Percentiles rank a stretch among this genome's conserved stretches.
phyloP scores from a whole-genome alignment of 2,113 vertebrate species.

The Nibea albiflora region DNA sequence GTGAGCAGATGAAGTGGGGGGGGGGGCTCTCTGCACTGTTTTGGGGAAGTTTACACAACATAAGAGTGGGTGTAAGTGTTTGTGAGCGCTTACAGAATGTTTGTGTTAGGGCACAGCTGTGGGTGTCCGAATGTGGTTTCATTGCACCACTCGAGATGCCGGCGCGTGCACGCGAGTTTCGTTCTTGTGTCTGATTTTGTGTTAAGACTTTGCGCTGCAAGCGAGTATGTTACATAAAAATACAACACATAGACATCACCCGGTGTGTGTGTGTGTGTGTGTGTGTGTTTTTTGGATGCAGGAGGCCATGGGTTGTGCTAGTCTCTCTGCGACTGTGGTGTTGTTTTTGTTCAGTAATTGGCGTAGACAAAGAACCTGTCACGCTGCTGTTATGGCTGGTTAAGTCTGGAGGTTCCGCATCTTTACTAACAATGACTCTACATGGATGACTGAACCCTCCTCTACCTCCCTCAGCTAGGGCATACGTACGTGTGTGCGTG shows the following conservation, averaged over 20 bases:
- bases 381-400: conserved; percentile 77
- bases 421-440: conserved; percentile 80
- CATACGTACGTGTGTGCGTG: conserved; percentile 34
- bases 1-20: conserved; percentile 48
- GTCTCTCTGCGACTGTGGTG: conserved; percentile 57
- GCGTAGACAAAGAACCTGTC: conserved; percentile 79
- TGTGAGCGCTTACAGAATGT: conserved; percentile 72
- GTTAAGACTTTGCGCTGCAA: conserved; percentile 20
- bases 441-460: conserved; percentile 76
- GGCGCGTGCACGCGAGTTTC: conserved; percentile 35
- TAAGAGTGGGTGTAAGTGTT: conserved; percentile 76
- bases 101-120: conserved; percentile 76
- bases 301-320: conserved; percentile 64
- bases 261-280: not conserved
- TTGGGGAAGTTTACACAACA: conserved; percentile 73
- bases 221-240: conserved; percentile 42
- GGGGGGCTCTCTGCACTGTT: conserved; percentile 55
- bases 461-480: conserved; percentile 60
- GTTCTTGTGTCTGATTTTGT: conserved; percentile 34
- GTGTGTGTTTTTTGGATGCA: conserved; percentile 49
- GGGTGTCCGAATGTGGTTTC: conserved; percentile 74
- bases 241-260: not conserved
- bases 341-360: conserved; percentile 80
- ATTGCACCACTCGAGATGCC: conserved; percentile 60
- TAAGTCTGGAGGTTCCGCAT: conserved; percentile 80